Percentiles rank a stretch among this genome's conserved stretches.
Evolutionary conservation across 2,888 invertebrate genomes (phyloP).

Genomic region (Pollenia angustigena): DNA sequence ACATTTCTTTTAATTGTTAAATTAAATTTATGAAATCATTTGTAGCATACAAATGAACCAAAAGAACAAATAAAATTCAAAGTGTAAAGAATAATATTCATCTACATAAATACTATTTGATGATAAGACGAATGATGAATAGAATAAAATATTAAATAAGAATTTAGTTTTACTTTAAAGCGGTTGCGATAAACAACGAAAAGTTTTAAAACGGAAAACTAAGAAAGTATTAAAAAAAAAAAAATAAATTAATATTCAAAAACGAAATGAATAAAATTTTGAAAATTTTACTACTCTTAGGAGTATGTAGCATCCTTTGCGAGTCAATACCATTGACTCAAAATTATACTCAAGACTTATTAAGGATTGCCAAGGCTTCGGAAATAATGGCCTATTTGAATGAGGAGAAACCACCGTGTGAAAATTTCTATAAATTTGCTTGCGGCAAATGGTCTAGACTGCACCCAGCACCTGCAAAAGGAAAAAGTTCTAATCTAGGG

Average conservation of each 20-base stretch:
- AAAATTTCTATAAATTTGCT: conserved; percentile 81
- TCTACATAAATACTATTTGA: background rate
- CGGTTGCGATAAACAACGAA: conserved; percentile 47
- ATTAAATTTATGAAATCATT: conserved; percentile 64
- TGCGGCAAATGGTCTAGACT: conserved; percentile 81
- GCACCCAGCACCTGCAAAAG: conserved; percentile 77
- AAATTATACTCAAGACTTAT: conserved; percentile 79
- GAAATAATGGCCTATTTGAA: conserved; percentile 80
- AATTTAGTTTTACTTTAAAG: conserved; percentile 62
- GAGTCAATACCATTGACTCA: conserved; percentile 72
- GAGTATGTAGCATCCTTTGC: conserved; percentile 28
- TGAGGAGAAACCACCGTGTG: conserved; percentile 77
- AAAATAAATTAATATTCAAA: background rate
- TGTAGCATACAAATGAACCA: conserved; percentile 27
- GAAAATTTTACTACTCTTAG: conserved; percentile 39
- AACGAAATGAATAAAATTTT: conserved; percentile 41
- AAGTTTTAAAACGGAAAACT: conserved; percentile 13
- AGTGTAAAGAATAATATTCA: conserved; percentile 7
- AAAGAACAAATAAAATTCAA: conserved; percentile 9
- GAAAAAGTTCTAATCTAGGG: conserved; percentile 78
- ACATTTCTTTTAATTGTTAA: conserved; percentile 49
- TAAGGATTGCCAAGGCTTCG: conserved; percentile 80
- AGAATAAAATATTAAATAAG: conserved; percentile 35
- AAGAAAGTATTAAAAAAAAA: background rate
- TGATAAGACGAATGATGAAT: conserved; percentile 40